A percentile compares a stretch with the other conserved stretches of the same genome.
These are phyloP conservation scores for Sparidentex hasta DNA, from an alignment of 2,797 vertebrate species.

Conservation along the genomic window DNA sequence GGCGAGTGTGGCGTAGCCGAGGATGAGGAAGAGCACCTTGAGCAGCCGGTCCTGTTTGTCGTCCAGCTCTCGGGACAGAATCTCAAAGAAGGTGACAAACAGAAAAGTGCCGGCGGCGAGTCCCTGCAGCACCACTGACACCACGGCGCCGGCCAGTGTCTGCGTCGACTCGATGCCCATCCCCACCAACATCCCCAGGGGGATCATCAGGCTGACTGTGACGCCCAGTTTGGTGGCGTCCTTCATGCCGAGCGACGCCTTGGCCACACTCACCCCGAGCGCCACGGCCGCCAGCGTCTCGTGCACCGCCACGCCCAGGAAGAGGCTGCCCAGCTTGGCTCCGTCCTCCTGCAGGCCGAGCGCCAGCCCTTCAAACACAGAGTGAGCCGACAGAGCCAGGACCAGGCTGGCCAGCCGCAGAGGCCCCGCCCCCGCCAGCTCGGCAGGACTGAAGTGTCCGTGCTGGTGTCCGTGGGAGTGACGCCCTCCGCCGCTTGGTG, in stretches of 20 bases:
- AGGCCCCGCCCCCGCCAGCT: slow-evolving; percentile 84
- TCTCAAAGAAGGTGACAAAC: slow-evolving; percentile 95
- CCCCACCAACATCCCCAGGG: slow-evolving; percentile 88
- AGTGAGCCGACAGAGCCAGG: slow-evolving; percentile 92
- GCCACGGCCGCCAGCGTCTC: slow-evolving; percentile 92
- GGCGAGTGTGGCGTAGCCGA: slow-evolving; percentile 90
- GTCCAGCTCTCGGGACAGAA: slow-evolving; percentile 91
- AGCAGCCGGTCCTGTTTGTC: slow-evolving; percentile 91
- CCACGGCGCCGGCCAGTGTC: slow-evolving; percentile 81
- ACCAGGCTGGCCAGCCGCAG: slow-evolving; percentile 90
- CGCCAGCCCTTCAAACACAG: slow-evolving; percentile 93
- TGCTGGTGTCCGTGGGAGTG: slow-evolving; percentile 75
- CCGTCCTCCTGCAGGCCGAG: slow-evolving; percentile 93
- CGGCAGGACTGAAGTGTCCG: slow-evolving; percentile 74
- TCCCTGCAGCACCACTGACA: slow-evolving; percentile 92
- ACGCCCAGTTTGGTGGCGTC: slow-evolving; percentile 89
- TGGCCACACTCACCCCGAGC: slow-evolving; percentile 91
- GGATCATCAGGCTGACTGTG: slow-evolving; percentile 91
- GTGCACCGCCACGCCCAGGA: slow-evolving; percentile 92
- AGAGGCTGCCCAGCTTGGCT: slow-evolving; percentile 85
- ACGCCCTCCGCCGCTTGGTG: fast-evolving
- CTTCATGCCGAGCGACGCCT: slow-evolving; percentile 81
- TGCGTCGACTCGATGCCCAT: slow-evolving; percentile 90
- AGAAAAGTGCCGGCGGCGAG: slow-evolving; percentile 92
- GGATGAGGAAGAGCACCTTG: slow-evolving; percentile 92